Percentiles rank a stretch among this genome's conserved stretches.
These are phyloP conservation scores for Leptinotarsa undecemlineata DNA, from an alignment of 1,140 invertebrate genomes.

Conservation along the genomic window DNA sequence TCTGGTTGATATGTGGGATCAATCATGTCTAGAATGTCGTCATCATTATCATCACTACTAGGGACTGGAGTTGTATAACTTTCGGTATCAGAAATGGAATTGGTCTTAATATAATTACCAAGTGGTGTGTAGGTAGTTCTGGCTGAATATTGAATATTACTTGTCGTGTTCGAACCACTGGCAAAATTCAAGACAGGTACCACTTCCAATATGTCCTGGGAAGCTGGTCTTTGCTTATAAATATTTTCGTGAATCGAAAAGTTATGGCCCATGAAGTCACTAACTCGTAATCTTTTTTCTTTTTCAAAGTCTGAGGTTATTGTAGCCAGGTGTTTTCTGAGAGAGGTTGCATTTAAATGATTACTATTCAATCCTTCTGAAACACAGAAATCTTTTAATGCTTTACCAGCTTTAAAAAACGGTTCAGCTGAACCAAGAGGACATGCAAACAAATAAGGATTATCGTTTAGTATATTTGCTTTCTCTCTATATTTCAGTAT, in stretches of 20 bases:
- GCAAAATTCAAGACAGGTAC: neutral
- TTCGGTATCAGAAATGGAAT: neutral
- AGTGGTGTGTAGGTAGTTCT: neutral
- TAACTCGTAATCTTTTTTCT: conserved; percentile 2
- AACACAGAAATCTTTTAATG: conserved; percentile 15
- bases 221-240: conserved; percentile 14
- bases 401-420: conserved; percentile 16
- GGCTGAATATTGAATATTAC: neutral
- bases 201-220: conserved; percentile 2
- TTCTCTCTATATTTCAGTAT: conserved; percentile 9
- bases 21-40: neutral
- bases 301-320: conserved; percentile 12
- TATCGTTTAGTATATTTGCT: conserved; percentile 9
- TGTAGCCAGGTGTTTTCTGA: conserved; percentile 18
- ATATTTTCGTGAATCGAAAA: conserved; percentile 18
- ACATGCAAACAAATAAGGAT: conserved; percentile 19
- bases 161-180: neutral
- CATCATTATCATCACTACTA: conserved; percentile 9
- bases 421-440: neutral
- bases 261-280: conserved; percentile 23
- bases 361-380: conserved; percentile 9
- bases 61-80: neutral
- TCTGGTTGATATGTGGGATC: conserved; percentile 3
- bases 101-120: neutral
- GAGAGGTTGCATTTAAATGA: conserved; percentile 12